A percentile compares a stretch with the other conserved stretches of the same genome.
phyloP scores from a whole-genome alignment of 2,113 vertebrate species.

The Tretioscincus oriximinensis region DNA sequence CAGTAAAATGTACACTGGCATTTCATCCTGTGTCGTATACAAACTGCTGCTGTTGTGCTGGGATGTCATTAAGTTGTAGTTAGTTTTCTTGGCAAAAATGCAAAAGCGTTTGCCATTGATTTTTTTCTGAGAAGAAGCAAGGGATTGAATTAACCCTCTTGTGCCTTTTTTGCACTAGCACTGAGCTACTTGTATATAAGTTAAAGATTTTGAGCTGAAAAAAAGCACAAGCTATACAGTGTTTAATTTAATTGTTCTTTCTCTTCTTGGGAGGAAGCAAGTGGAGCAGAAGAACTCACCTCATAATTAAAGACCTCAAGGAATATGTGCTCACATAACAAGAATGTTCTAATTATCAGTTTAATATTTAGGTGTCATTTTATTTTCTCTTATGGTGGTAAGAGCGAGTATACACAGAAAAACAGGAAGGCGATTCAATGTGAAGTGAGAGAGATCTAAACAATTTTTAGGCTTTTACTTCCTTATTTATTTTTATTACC shows the following conservation, averaged over 20 bases:
- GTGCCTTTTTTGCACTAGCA: too few relatives aligned
- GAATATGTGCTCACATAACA: neutral
- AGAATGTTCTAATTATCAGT: constrained; percentile 20
- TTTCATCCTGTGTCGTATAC: too few relatives aligned
- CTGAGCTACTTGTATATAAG: neutral
- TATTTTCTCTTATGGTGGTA: neutral
- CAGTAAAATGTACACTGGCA: neutral
- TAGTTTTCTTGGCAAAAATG: too few relatives aligned
- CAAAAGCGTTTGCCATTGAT: too few relatives aligned
- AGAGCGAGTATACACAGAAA: constrained; percentile 11
- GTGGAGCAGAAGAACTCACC: constrained; percentile 8
- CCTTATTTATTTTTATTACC: neutral
- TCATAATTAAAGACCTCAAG: constrained; percentile 32
- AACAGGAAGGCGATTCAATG: neutral
- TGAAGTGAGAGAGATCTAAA: neutral
- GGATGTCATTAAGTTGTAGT: too few relatives aligned
- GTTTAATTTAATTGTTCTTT: constrained; percentile 10
- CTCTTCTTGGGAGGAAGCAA: constrained; percentile 24
- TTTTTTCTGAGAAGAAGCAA: too few relatives aligned
- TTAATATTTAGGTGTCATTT: constrained; percentile 13
- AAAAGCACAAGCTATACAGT: neutral
- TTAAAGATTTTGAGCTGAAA: neutral
- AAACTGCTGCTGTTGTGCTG: too few relatives aligned
- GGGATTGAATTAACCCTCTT: too few relatives aligned
- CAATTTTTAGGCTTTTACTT: constrained; percentile 8